Conservation (phyloP, 2,797 vertebrate genomes). For the Sciurus vulgaris region DNA sequence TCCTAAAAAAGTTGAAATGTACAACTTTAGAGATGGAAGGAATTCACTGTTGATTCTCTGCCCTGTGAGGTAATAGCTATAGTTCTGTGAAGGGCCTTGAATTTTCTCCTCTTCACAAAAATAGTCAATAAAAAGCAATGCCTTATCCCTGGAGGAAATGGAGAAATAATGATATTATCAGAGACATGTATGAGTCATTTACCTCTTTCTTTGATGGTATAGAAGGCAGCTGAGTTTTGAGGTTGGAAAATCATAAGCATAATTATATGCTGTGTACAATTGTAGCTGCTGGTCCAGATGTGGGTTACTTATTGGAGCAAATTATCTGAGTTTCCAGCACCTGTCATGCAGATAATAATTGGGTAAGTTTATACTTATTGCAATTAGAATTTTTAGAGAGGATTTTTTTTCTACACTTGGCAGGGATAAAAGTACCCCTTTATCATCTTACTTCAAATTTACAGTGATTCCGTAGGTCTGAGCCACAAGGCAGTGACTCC, state of each 20-base stretch:
- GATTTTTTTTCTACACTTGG: background rate
- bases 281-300: background rate
- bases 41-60: background rate
- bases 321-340: background rate
- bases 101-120: background rate
- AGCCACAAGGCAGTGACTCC: background rate
- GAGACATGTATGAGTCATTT: background rate
- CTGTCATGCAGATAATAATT: background rate
- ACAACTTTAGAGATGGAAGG: background rate
- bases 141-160: background rate
- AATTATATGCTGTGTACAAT: background rate
- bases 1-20: background rate
- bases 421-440: background rate
- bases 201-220: background rate
- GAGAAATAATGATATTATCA: background rate
- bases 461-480: background rate
- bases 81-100: background rate
- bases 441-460: background rate
- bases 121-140: background rate
- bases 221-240: background rate
- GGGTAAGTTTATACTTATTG: background rate
- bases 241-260: background rate
- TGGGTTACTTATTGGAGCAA: background rate
- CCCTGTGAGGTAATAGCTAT: background rate
- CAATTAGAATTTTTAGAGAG: conserved; percentile 23